Evolutionary conservation across 2,888 invertebrate genomes (phyloP), one percentile per base, ranked within the genome.

Genomic region (Hydropsyche betteni): DNA sequence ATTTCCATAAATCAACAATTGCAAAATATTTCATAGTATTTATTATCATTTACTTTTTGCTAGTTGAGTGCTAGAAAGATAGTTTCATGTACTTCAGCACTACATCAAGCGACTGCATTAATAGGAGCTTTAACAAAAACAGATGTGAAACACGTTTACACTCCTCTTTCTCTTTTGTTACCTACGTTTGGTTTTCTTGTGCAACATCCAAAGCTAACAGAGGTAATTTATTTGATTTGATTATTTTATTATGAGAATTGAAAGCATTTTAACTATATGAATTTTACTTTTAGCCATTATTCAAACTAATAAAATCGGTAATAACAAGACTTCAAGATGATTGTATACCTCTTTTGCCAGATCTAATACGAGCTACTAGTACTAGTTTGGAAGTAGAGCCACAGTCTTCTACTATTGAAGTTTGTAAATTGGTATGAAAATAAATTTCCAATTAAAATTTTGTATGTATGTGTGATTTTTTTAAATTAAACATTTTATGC

Each of bases 251-350:
- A 24, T 16, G 50, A 75, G 68, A 33, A 33, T 68, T 53, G 7
- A 2, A 51, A 68, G 12, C 36, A 24, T 24, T 24, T 24, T 2
- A 24, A 24, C 24, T 24, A 24, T 24, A 24, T 24, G 2, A 73
- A 44, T 74, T 73, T 78, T 76, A 72, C 74, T 84, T 84, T 71
- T 85, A 94, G 93, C 90, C 92, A 10, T 86, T 94, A 79, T 93
- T 94, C 84, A 88, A 89, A 76, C 87, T 94, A 71, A 84, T 95
- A 76, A 94, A 94, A 83, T 91, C 92, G 82, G 90, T 92, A 2
- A 87, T 95, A 12, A 88, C 90, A 0, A 92, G 93, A 61, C 84
- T 95, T 75, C 87, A 92, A 84, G 91, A 91, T 77, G 92, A 93
- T 77, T 90, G 91, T 81, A 85, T 90, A 78, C 91, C 92, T 0